Base-by-base conservation (phyloP, 2,797 vertebrate species). In the Sebastes hubbsi region DNA sequence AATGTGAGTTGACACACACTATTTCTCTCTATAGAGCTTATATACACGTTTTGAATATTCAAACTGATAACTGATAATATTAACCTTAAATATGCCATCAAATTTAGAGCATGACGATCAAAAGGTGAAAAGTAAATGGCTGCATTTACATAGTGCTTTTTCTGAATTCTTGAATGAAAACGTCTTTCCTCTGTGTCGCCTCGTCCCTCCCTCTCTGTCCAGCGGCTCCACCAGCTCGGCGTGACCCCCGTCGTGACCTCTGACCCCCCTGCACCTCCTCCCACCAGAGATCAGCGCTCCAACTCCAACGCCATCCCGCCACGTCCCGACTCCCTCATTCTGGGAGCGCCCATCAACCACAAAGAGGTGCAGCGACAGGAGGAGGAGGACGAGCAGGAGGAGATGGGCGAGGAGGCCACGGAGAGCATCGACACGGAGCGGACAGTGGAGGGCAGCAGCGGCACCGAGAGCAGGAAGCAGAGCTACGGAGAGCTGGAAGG, bases 401-500 rank as follows among this genome's bases (percentile, higher is more conserved):
- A 95, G 36, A 82, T 96, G 56, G 95, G 87, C 1, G 94, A 94
- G 77, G 95, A 95, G 87, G 95, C 91, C 27, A 87, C 67, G 0
- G 95, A 96, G 87, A 91, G 88, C 69, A 78, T 94, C 2, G 94
- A 96, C 65, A 90, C 93, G 2, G 94, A 97, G 89, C 95, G 97
- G 93, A 97, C 97, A 80, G 96, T 98, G 95, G 99, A 99, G 96
- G 97, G 98, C 95, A 98, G 97, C 96, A 99, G 94, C 71, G 88
- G 95, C 38, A 96, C 96, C 4, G 98, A 98, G 75, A 98, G 99
- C 81, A 96, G 97, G 61, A 98, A 98, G 88, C 98, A 99, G 77
- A 97, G 97, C 78, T 99, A 98, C 67, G 95, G 91, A 4, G 93
- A 94, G 61, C 90, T 94, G 81, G 92, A 95, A 76, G 93, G 91